A percentile compares a stretch with the other conserved stretches of the same genome.
phyloP scores from a whole-genome alignment of 1,140 invertebrate species.

The Spodoptera frugiperda region DNA sequence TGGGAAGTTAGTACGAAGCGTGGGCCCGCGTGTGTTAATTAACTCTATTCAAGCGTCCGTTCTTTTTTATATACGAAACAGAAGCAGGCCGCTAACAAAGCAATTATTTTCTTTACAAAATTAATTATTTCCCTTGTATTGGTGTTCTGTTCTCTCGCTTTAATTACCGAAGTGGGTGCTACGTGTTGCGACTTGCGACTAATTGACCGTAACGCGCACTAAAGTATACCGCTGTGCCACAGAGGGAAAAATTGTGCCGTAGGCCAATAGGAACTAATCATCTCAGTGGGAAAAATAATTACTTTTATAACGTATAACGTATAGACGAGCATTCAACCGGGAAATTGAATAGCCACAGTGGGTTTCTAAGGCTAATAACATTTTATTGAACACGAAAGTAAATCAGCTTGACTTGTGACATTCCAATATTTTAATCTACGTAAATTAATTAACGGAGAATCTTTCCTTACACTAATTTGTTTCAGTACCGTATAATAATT shows the following conservation, averaged over 20 bases:
- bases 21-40: constrained; percentile 41
- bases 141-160: constrained; percentile 48
- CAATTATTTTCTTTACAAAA: constrained; percentile 51
- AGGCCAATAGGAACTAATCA: constrained; percentile 34
- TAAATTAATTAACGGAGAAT: too few relatives aligned
- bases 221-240: constrained; percentile 37
- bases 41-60: constrained; percentile 41
- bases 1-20: background rate
- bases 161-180: constrained; percentile 53
- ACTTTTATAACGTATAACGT: constrained; percentile 23
- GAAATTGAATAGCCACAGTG: constrained; percentile 24
- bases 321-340: constrained; percentile 14
- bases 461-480: too few relatives aligned
- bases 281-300: constrained; percentile 34
- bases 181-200: constrained; percentile 53
- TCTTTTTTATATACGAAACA: constrained; percentile 40
- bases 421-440: too few relatives aligned
- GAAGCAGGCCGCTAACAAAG: constrained; percentile 46
- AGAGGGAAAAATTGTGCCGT: constrained; percentile 18
- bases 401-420: too few relatives aligned
- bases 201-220: constrained; percentile 53
- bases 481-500: too few relatives aligned
- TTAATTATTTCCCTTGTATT: constrained; percentile 55
- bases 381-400: constrained; percentile 14
- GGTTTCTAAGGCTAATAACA: background rate